These are phyloP conservation scores for Cyclophora albipunctata DNA, from an alignment of 2,888 invertebrate genomes.

Conservation along the genomic window DNA sequence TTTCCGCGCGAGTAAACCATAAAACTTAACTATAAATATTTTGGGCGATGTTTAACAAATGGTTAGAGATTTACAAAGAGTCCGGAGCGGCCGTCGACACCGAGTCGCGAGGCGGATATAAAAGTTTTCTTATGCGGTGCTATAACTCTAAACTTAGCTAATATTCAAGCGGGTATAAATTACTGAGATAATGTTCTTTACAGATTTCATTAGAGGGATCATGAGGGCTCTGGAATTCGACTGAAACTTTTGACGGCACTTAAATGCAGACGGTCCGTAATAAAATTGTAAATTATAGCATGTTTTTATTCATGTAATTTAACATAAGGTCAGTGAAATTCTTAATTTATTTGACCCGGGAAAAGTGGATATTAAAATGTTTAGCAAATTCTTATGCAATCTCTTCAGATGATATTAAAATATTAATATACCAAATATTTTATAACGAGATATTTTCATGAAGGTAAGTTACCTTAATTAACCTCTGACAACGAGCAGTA, in stretches of 20 bases:
- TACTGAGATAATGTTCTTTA: conserved; percentile 40
- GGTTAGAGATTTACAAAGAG: conserved; percentile 49
- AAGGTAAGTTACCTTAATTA: too few species aligned
- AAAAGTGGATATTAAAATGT: too few species aligned
- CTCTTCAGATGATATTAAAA: too few species aligned
- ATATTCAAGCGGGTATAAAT: conserved; percentile 52
- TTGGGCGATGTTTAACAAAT: conserved; percentile 35
- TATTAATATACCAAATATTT: too few species aligned
- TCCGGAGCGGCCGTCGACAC: conserved; percentile 36
- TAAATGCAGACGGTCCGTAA: conserved; percentile 11
- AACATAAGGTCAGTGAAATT: not conserved
- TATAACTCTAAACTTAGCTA: conserved; percentile 50
- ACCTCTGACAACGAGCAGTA: too few species aligned
- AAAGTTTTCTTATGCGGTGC: conserved; percentile 38
- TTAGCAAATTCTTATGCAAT: too few species aligned
- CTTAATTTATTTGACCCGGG: not conserved
- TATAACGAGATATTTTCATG: too few species aligned
- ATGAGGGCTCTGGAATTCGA: conserved; percentile 17
- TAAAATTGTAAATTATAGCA: conserved; percentile 6
- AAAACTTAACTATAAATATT: conserved; percentile 34
- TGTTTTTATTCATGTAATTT: not conserved
- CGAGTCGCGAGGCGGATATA: conserved; percentile 28
- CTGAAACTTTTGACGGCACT: conserved; percentile 4
- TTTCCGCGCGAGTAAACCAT: conserved; percentile 25
- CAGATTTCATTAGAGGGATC: conserved; percentile 37